Percentiles rank a stretch among this genome's conserved stretches.
Evolutionary conservation across 1,140 invertebrate genomes (phyloP).

Genomic region (Lepidurus packardi): DNA sequence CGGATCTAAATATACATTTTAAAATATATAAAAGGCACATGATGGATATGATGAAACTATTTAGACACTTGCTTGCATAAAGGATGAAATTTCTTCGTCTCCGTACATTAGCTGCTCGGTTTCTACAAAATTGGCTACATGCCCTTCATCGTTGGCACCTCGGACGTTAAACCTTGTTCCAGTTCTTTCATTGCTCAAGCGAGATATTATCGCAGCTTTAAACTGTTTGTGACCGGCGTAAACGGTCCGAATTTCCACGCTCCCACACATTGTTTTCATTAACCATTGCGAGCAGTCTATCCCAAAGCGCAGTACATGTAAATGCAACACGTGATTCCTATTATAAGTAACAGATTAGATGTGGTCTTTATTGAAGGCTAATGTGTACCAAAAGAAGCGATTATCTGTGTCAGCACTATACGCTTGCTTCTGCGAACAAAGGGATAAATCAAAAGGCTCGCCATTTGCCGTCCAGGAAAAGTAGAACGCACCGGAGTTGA

Average conservation of each 20-base stretch:
- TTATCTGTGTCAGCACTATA: constrained; percentile 79
- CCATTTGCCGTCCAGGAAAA: constrained; percentile 69
- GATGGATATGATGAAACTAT: not conserved
- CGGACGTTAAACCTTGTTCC: constrained; percentile 89
- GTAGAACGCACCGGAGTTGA: constrained; percentile 95
- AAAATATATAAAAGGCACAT: constrained; percentile 35
- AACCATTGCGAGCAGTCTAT: constrained; percentile 84
- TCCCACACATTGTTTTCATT: constrained; percentile 89
- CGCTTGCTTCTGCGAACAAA: constrained; percentile 81
- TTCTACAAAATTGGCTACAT: constrained; percentile 99
- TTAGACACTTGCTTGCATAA: constrained; percentile 54
- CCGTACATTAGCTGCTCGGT: constrained; percentile 94
- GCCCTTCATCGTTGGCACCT: constrained; percentile 97
- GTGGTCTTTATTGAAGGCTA: not conserved
- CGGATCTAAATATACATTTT: constrained; percentile 59
- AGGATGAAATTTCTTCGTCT: constrained; percentile 75
- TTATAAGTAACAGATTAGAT: not conserved
- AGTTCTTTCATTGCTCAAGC: constrained; percentile 92
- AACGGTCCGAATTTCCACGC: constrained; percentile 89
- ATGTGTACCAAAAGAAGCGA: constrained; percentile 80
- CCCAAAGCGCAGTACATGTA: constrained; percentile 82
- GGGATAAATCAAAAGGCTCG: constrained; percentile 72
- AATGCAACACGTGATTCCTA: constrained; percentile 87
- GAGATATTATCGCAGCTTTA: constrained; percentile 85
- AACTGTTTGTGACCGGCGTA: constrained; percentile 90